Evolutionary conservation across 2,113 vertebrate genomes (phyloP).

Genomic region (Cyphomyrus plagiostoma): DNA sequence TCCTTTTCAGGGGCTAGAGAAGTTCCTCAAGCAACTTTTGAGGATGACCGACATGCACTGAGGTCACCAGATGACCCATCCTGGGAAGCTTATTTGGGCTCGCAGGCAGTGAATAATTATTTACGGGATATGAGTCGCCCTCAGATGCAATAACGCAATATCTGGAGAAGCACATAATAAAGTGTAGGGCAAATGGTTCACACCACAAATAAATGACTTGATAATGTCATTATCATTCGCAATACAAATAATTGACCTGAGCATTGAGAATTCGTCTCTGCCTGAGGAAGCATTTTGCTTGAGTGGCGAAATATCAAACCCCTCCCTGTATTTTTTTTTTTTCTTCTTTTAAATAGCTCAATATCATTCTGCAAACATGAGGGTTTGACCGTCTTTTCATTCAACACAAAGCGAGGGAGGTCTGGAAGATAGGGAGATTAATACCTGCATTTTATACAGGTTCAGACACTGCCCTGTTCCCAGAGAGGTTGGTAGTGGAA

Average conservation of each 20-base stretch:
- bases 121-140: conserved; percentile 41
- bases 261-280: conserved; percentile 36
- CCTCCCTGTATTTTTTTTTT: neutral
- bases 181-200: conserved; percentile 46
- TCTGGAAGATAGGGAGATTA: conserved; percentile 10
- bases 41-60: conserved; percentile 6
- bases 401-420: conserved; percentile 47
- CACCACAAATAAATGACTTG: conserved; percentile 52
- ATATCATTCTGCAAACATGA: conserved; percentile 45
- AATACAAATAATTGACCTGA: conserved; percentile 55
- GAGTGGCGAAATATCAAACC: conserved; percentile 35
- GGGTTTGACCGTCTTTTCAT: conserved; percentile 51
- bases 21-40: conserved; percentile 24
- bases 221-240: conserved; percentile 54
- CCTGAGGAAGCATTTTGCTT: conserved; percentile 29
- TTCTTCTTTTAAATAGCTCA: conserved; percentile 35
- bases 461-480: neutral
- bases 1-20: conserved; percentile 26
- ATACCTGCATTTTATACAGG: neutral
- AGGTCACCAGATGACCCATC: conserved; percentile 11
- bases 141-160: conserved; percentile 42
- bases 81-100: conserved; percentile 15
- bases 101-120: conserved; percentile 50
- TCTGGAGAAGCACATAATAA: conserved; percentile 45
- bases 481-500: neutral